These are phyloP conservation scores for Labeo catla DNA, from an alignment of 2,113 vertebrate genomes.

Conservation along the genomic window DNA sequence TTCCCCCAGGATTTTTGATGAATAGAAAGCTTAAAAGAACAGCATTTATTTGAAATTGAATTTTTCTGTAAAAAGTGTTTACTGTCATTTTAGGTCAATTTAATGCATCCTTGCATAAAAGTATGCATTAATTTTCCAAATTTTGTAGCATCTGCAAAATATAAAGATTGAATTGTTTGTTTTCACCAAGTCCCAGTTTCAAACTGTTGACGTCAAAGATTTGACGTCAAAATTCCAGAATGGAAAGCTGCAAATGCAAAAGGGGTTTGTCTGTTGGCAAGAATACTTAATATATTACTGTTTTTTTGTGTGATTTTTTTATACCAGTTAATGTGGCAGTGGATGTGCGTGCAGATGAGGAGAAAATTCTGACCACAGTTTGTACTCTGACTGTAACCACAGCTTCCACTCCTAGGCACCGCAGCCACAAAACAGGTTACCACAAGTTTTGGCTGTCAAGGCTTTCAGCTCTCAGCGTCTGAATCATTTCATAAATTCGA, in stretches of 20 bases:
- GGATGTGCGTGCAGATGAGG: constrained; percentile 30
- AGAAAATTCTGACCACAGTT: constrained; percentile 27
- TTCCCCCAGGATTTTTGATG: background rate
- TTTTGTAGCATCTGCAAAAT: background rate
- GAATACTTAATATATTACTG: background rate
- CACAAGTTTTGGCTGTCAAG: constrained; percentile 17
- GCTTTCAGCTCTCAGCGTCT: constrained; percentile 2
- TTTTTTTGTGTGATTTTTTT: background rate
- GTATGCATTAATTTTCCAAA: too few species aligned
- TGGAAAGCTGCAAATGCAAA: background rate
- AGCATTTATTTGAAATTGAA: too few species aligned
- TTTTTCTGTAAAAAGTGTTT: too few species aligned
- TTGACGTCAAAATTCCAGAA: background rate
- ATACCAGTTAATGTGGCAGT: background rate
- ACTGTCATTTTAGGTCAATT: too few species aligned
- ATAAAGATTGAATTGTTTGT: background rate
- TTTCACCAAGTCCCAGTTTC: background rate
- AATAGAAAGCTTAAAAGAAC: too few species aligned
- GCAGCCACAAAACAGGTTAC: constrained; percentile 42
- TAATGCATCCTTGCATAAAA: too few species aligned
- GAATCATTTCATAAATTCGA: background rate
- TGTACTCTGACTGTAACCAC: constrained; percentile 29
- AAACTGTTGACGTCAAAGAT: background rate
- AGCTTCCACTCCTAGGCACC: constrained; percentile 29
- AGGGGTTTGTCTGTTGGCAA: background rate